These are phyloP conservation scores for Equus przewalskii DNA, from an alignment of 2,113 vertebrate species.

Conservation along the genomic window DNA sequence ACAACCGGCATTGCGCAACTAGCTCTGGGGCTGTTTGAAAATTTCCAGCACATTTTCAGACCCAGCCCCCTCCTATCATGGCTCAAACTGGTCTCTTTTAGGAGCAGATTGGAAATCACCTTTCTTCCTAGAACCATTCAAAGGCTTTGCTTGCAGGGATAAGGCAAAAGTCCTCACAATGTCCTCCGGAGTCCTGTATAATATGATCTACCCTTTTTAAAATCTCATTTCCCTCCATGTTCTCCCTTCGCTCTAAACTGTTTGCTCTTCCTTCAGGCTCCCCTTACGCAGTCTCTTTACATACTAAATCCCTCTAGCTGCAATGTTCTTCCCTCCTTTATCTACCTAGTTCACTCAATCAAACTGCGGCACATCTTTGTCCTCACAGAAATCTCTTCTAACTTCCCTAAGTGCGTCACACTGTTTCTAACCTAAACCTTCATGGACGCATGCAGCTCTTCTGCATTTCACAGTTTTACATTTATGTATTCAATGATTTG, in stretches of 20 bases:
- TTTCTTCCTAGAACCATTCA: not conserved
- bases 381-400: not conserved
- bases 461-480: not conserved
- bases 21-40: not conserved
- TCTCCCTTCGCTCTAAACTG: not conserved
- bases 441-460: not conserved
- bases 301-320: not conserved
- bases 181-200: not conserved
- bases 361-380: not conserved
- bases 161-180: not conserved
- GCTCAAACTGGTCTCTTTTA: not conserved
- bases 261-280: not conserved
- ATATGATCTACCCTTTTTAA: not conserved
- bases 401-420: not conserved
- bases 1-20: too few relatives aligned
- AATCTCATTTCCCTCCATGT: not conserved
- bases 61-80: rapidly evolving
- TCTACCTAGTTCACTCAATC: not conserved
- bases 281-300: not conserved
- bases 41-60: not conserved
- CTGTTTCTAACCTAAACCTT: rapidly evolving
- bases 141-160: not conserved
- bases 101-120: not conserved
- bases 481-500: not conserved
- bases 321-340: not conserved